phyloP scores from a whole-genome alignment of 2,797 vertebrate species.

The Artibeus lituratus region DNA sequence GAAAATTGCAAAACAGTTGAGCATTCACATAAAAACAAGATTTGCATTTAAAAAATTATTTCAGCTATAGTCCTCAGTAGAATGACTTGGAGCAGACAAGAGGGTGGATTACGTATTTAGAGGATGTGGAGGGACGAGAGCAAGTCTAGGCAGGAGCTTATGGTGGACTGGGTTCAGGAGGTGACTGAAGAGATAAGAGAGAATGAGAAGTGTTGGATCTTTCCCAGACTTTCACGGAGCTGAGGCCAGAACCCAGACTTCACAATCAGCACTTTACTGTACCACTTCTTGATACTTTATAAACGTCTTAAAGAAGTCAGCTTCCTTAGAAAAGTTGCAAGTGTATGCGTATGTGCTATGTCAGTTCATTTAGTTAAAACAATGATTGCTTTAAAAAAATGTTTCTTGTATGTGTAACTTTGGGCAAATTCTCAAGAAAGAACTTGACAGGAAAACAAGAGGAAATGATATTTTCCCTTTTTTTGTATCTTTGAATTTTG shows the following conservation, averaged over 20 bases:
- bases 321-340: not conserved
- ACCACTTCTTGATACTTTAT: not conserved
- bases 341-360: not conserved
- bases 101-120: not conserved
- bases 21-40: not conserved
- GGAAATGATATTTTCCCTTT: not conserved
- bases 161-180: not conserved
- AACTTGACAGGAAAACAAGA: not conserved
- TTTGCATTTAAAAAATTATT: slow-evolving; percentile 15
- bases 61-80: not conserved
- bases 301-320: not conserved
- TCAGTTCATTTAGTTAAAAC: not conserved
- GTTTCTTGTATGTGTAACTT: not conserved
- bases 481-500: slow-evolving; percentile 26
- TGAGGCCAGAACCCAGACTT: not conserved
- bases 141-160: not conserved
- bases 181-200: not conserved
- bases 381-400: not conserved
- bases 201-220: not conserved
- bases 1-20: not conserved
- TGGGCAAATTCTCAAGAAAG: not conserved
- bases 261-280: not conserved
- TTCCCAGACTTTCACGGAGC: not conserved
- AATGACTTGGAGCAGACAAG: not conserved
- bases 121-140: not conserved